These are phyloP conservation scores for Gambusia yucatana DNA, from an alignment of 2,797 vertebrate species.

Conservation along the genomic window DNA sequence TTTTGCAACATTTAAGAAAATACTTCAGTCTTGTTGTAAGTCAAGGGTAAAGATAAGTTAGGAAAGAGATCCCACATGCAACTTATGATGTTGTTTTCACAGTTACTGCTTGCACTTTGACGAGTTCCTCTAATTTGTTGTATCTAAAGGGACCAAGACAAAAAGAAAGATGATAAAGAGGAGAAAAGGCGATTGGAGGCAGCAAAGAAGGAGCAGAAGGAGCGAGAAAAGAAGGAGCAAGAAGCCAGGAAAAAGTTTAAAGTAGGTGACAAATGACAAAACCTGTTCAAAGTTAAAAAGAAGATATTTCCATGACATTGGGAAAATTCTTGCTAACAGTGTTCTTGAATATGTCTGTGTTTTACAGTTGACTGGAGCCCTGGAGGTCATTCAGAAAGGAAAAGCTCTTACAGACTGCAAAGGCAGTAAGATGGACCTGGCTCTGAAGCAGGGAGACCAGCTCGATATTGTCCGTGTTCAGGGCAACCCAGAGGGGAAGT, in stretches of 20 bases:
- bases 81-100: not conserved
- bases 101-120: not conserved
- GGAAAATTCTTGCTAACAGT: not conserved
- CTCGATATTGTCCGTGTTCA: constrained; percentile 89
- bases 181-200: constrained; percentile 86
- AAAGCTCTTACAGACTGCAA: constrained; percentile 81
- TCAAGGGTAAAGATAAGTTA: not conserved
- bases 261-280: constrained; percentile 74
- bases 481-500: constrained; percentile 92
- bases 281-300: not conserved
- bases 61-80: not conserved
- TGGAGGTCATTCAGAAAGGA: constrained; percentile 85
- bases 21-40: not conserved
- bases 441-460: constrained; percentile 85
- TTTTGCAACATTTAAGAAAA: not conserved
- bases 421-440: constrained; percentile 87
- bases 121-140: not conserved
- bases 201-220: constrained; percentile 90
- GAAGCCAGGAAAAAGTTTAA: constrained; percentile 93
- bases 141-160: constrained; percentile 69
- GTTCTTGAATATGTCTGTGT: constrained; percentile 7
- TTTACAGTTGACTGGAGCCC: constrained; percentile 80
- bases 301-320: not conserved
- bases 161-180: constrained; percentile 85
- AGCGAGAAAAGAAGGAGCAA: constrained; percentile 92